Evolutionary conservation across 2,888 invertebrate species (phyloP).

Genomic region (Atrina japonica): DNA sequence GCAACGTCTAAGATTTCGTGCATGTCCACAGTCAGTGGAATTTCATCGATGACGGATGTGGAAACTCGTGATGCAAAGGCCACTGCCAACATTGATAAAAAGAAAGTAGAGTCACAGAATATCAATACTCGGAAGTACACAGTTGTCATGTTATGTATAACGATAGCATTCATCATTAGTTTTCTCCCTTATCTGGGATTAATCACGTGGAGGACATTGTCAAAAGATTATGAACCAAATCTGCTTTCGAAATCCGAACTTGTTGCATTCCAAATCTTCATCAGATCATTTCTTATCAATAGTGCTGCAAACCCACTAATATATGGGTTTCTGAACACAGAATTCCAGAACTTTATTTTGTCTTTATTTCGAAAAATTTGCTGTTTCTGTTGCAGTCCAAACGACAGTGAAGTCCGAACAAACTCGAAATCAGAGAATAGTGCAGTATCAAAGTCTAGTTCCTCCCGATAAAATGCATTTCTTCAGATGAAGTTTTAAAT

Average conservation of each 20-base stretch:
- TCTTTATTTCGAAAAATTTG: neutral
- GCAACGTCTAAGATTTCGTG: slow-evolving; percentile 13
- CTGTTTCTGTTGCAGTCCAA: too few relatives aligned
- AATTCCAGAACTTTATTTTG: slow-evolving; percentile 54
- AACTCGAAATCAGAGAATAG: too few relatives aligned
- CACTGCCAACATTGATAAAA: slow-evolving; percentile 27
- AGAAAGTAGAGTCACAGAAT: slow-evolving; percentile 36
- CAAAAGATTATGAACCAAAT: slow-evolving; percentile 47
- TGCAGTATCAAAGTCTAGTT: too few relatives aligned
- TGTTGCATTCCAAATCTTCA: slow-evolving; percentile 51
- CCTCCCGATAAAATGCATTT: too few relatives aligned
- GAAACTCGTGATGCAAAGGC: slow-evolving; percentile 32
- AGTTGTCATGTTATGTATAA: slow-evolving; percentile 52
- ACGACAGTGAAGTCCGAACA: too few relatives aligned
- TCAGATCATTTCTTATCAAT: slow-evolving; percentile 55
- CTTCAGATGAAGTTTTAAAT: too few relatives aligned
- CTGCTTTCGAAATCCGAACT: slow-evolving; percentile 46
- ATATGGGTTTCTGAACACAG: slow-evolving; percentile 58
- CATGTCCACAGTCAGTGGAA: neutral
- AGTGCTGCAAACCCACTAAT: slow-evolving; percentile 56
- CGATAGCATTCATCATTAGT: slow-evolving; percentile 52
- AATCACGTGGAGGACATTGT: slow-evolving; percentile 51
- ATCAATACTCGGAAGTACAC: slow-evolving; percentile 53
- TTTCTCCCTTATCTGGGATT: slow-evolving; percentile 56
- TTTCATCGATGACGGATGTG: slow-evolving; percentile 5